These are phyloP conservation scores for Phalera bucephala DNA, from an alignment of 2,888 invertebrate genomes.

Conservation along the genomic window DNA sequence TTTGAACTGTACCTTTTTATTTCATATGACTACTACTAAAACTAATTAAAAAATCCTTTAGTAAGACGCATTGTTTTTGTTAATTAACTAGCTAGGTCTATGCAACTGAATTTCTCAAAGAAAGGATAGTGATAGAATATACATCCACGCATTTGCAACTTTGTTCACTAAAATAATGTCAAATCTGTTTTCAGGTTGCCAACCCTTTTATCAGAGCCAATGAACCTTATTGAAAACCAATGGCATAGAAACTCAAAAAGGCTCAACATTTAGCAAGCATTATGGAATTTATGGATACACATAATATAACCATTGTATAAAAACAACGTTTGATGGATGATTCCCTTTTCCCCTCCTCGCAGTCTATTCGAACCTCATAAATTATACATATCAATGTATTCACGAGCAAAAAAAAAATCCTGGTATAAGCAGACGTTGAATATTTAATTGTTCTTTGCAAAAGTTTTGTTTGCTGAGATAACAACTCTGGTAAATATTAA, in stretches of 20 bases:
- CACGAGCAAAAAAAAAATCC: constrained; percentile 9
- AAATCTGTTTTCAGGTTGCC: neutral
- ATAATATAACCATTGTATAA: constrained; percentile 24
- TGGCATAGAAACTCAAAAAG: neutral
- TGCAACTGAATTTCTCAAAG: too few relatives aligned
- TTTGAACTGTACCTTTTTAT: too few relatives aligned
- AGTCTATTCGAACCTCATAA: constrained; percentile 15
- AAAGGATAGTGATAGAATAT: too few relatives aligned
- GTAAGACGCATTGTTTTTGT: too few relatives aligned
- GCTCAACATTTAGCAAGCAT: constrained; percentile 8
- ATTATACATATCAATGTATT: constrained; percentile 23
- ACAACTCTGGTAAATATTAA: too few relatives aligned
- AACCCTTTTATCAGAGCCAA: neutral
- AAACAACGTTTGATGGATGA: constrained; percentile 38
- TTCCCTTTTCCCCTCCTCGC: constrained; percentile 21
- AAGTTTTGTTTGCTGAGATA: neutral
- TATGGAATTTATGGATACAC: constrained; percentile 16
- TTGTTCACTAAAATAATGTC: too few relatives aligned
- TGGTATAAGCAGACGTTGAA: neutral
- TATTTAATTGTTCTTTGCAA: constrained; percentile 1
- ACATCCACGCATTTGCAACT: too few relatives aligned
- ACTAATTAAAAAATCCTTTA: too few relatives aligned
- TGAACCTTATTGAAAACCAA: neutral
- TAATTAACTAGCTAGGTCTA: too few relatives aligned
- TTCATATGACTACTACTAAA: too few relatives aligned